phyloP scores from a whole-genome alignment of 23 tunicate species.

The Trididemnum nubilum region DNA sequence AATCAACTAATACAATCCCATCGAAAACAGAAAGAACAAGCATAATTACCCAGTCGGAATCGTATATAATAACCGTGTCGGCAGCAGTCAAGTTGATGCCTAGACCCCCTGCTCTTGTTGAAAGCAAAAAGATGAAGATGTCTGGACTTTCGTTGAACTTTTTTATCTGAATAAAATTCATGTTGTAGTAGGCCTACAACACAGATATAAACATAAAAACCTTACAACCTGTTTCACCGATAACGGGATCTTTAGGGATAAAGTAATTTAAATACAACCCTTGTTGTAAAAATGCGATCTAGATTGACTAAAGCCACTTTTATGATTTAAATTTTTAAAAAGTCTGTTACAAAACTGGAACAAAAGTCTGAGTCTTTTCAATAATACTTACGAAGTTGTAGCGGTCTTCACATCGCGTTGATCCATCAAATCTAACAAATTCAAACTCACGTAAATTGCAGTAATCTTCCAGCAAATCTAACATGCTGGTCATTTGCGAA shows the following conservation, averaged over 20 bases:
- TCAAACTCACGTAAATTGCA: constrained; percentile 43
- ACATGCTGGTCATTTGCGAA: constrained; percentile 81
- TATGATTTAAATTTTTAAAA: no score
- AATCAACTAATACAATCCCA: no score
- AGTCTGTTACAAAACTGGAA: no score
- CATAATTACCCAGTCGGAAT: constrained; percentile 95
- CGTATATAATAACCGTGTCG: constrained; percentile 85
- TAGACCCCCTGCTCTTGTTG: constrained; percentile 91
- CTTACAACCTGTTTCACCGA: no score
- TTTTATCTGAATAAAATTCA: constrained; percentile 57
- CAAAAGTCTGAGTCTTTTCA: no score
- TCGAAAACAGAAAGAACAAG: no score
- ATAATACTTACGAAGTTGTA: constrained; percentile 63
- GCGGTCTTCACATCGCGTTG: constrained; percentile 68
- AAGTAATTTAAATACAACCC: no score
- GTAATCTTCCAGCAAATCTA: constrained; percentile 81
- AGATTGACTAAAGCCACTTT: no score
- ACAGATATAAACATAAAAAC: background rate
- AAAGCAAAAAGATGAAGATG: constrained; percentile 80
- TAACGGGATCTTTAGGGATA: no score
- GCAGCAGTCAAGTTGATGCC: constrained; percentile 91
- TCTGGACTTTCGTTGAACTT: constrained; percentile 59
- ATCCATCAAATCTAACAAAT: constrained; percentile 82
- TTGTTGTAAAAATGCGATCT: no score
- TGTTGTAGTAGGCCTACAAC: background rate